Evolutionary conservation across 2,113 vertebrate genomes (phyloP).

Genomic region (Takifugu bimaculatus): DNA sequence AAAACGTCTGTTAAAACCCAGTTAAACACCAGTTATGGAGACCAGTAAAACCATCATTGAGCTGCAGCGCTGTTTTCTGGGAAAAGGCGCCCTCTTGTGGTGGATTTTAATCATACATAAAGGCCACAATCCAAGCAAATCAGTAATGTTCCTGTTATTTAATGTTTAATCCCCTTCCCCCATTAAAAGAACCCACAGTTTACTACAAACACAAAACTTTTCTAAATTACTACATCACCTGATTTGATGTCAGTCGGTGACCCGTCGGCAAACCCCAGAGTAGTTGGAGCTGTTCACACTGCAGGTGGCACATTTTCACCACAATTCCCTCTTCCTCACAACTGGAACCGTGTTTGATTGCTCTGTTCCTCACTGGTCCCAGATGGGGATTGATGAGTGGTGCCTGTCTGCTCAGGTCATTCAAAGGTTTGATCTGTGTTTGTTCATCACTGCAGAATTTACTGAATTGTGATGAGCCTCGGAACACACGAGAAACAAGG

Average conservation of each 20-base stretch:
- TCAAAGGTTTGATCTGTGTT: slow-evolving; percentile 48
- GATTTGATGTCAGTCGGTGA: no score
- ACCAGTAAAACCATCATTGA: no score
- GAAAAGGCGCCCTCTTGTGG: slow-evolving; percentile 48
- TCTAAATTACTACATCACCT: not conserved
- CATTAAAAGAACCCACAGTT: no score
- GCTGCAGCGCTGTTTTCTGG: not conserved
- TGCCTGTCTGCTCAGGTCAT: slow-evolving; percentile 21
- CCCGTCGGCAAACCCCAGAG: no score
- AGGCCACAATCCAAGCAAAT: not conserved
- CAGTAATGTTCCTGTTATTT: no score
- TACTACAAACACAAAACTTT: not conserved
- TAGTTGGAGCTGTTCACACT: slow-evolving; percentile 11
- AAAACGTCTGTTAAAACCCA: no score
- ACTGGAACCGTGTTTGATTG: slow-evolving; percentile 49
- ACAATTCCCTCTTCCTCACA: slow-evolving; percentile 13
- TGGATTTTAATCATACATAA: not conserved
- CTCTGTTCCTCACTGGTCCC: slow-evolving; percentile 35
- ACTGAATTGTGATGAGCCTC: no score
- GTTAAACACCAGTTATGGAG: no score
- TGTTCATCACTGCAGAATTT: not conserved
- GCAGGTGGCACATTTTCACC: slow-evolving; percentile 29
- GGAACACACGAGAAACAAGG: no score
- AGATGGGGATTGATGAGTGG: slow-evolving; percentile 21
- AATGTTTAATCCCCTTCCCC: no score